Evolutionary conservation across 92 coral and sea anemone species (phyloP), one percentile per base, ranked within the genome.

Genomic region (Zoanthus gigantus): DNA sequence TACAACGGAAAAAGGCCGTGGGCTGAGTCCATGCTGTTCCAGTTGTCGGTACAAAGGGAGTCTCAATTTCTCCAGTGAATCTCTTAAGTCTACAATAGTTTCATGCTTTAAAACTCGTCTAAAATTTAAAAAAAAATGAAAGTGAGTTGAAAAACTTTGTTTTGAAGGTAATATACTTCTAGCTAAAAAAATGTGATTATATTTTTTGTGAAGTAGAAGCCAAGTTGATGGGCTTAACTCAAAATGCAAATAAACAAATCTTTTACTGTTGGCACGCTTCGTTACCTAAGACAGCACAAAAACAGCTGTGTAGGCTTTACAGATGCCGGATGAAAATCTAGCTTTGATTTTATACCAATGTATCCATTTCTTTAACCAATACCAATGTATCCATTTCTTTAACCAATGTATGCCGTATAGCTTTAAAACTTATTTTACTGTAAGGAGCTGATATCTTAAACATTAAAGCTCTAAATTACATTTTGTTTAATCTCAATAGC

Each of bases 71-170:
- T 94, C 93, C 50, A 97, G 90, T 61, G 95, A 92, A 53, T 92
- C 88, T 82, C 92, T 95, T 79, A 97, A 87, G 34, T 92, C 94
- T 56, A 98, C 92, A 53, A 96, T 87, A 0, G 91, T 92, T 57
- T 91, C 92, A 16, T 93, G 92, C 60, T 93, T 89, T 56, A 92
- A 88, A 30, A 91, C 87, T 6, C 75, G 81, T 71, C 91, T 84
- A 74, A 46, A 60, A 46, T 34, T 53, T 17, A 10, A 34, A 28
- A 30, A 54, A 47, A 68, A 10, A 52, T 47, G 10, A 18, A 60
- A 58, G 12, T 68, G 57, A 6, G 53, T 32, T 44, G 58, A 13
- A 17, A 0, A 8, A n/a, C 28, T 63, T 63, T 17, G n/a, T 0
- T n/a, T 63, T 37, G 42, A 37, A 37, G 42, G 4, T 37, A 37